Base-by-base conservation (phyloP, 2,888 invertebrate species). In the Brachypalpus laphriformis region DNA sequence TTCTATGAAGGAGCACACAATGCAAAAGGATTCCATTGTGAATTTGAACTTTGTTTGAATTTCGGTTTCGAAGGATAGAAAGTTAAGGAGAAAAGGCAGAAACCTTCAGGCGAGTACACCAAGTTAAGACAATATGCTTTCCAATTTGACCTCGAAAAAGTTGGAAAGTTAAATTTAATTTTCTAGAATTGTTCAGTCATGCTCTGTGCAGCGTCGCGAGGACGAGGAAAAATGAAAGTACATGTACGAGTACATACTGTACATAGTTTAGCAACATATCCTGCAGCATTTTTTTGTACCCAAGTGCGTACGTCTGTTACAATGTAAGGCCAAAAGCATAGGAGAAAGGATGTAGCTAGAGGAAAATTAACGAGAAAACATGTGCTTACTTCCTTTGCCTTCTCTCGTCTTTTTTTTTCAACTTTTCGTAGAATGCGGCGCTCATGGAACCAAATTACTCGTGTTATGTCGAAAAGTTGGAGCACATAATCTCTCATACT, bases 161-260 rank as follows among this genome's bases (percentile, higher is more conserved):
- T 63, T 74, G 31, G 31, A 78, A 83, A 78, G 74, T 78, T 83
- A 68, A 31, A 68, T 70, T 61, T 40, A 70, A 75, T 81, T 66
- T 81, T 37, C 18, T 25, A 34, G 37, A 56, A 56, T 20, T 49
- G 7, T 28, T 6, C 9, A 37, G 28, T 14, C 7, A 25, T 42
- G 8, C n/a, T n/a, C n/a, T n/a, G n/a, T 40, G 25, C 40, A 70
- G 59, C 42, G 8, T 7, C 25, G 14, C 57, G 47, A 56, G 65
- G 34, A 40, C 49, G 34, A 49, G 31, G 25, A 14, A 28, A 54
- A 54, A 28, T 14, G 14, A 51, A 31, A 51, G 25, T 51, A 51
- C 20, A 6, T 5, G 11, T 28, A 31, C 2, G 3, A 8, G 1
- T 34, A 8, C 8, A 11, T n/a, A 40, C 40, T 14, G 1, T 40